Percentiles rank a stretch among this genome's conserved stretches.
Conservation (phyloP, 2,797 vertebrate genomes). For the Vipera ursinii region DNA sequence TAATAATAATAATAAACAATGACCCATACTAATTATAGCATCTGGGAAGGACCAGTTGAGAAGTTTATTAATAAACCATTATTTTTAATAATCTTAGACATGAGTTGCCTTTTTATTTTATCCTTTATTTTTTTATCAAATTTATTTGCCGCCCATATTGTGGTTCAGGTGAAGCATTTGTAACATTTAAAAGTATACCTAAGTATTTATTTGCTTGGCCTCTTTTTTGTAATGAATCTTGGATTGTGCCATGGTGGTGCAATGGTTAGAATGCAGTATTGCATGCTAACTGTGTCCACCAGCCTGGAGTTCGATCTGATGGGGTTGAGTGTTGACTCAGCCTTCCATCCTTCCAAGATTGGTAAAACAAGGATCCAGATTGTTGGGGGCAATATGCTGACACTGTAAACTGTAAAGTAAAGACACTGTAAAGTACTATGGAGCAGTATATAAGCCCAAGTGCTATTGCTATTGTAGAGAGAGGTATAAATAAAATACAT, state of each 20-base stretch:
- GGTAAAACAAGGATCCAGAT: no score
- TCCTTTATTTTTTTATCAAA: no score
- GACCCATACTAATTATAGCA: not conserved
- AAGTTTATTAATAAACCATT: not conserved
- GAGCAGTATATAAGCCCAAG: not conserved
- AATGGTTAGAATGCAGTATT: no score
- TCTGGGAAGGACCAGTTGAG: not conserved
- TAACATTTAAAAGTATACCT: not conserved
- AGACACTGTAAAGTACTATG: no score
- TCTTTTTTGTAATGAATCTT: not conserved
- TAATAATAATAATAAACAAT: not conserved
- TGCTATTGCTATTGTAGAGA: no score
- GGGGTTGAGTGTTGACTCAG: no score
- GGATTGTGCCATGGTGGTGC: not conserved
- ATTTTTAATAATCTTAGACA: not conserved
- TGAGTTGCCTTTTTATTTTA: slow-evolving; percentile 15
- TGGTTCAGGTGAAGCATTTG: not conserved
- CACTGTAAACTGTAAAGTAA: no score
- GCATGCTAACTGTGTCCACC: no score
- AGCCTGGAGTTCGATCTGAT: no score
- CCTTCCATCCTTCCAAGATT: no score
- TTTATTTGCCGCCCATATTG: no score
- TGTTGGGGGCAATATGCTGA: no score
- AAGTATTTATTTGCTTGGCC: slow-evolving; percentile 15
- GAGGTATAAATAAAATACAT: not conserved